phyloP scores from a whole-genome alignment of 2,113 vertebrate genomes.

The Verasper variegatus region DNA sequence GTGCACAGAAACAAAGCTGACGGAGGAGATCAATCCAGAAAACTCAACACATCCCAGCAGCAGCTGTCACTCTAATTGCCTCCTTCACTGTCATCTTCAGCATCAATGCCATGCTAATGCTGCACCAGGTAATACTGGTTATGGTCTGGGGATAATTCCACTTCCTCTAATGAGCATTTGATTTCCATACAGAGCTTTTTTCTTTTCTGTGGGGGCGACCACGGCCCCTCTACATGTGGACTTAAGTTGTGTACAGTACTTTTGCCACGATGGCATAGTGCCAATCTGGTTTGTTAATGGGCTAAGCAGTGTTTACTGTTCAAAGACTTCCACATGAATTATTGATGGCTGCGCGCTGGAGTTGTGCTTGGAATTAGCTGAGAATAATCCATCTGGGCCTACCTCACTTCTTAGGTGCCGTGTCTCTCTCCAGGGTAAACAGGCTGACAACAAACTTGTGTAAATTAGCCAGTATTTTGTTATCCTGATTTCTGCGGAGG shows the following conservation, averaged over 20 bases:
- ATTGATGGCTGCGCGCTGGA: constrained; percentile 72
- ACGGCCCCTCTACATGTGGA: constrained; percentile 26
- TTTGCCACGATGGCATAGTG: constrained; percentile 45
- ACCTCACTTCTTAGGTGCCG: constrained; percentile 46
- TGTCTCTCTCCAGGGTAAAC: constrained; percentile 55
- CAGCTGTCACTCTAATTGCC: constrained; percentile 76
- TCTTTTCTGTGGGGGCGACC: constrained; percentile 5
- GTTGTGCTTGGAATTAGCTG: constrained; percentile 71
- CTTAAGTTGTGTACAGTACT: constrained; percentile 37
- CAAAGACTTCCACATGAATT: constrained; percentile 78
- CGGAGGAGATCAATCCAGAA: constrained; percentile 61
- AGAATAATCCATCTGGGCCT: constrained; percentile 61
- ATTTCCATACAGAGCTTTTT: constrained; percentile 56
- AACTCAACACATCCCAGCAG: constrained; percentile 46
- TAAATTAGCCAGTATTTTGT: constrained; percentile 42
- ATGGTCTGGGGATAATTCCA: constrained; percentile 3
- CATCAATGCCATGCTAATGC: constrained; percentile 62
- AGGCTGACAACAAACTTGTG: constrained; percentile 50
- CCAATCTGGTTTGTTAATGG: constrained; percentile 70
- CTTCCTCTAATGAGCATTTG: constrained; percentile 65
- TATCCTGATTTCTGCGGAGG: constrained; percentile 55
- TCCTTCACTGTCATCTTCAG: constrained; percentile 62
- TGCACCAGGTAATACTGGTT: constrained; percentile 53
- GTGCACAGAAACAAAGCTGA: constrained; percentile 53
- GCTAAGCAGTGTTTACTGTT: constrained; percentile 76